Base-by-base conservation (phyloP, 2,113 vertebrate genomes). In the Prunella himalayana region DNA sequence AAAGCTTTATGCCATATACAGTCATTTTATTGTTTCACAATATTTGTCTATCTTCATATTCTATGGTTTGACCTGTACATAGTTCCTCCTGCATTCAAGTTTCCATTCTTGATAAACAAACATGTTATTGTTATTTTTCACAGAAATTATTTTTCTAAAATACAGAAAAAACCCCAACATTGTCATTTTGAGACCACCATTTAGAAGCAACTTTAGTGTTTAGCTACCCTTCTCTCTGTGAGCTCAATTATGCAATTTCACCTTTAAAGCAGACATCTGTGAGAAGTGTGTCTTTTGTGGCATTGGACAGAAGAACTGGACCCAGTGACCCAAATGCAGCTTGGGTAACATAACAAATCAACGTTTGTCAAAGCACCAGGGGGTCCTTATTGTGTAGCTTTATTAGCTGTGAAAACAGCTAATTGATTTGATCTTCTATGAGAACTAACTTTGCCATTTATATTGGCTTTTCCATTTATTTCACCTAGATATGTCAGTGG, bases 81-180 rank as follows among this genome's bases (percentile, higher is more conserved):
- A n/a, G n/a, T n/a, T n/a, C n/a, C n/a, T n/a, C n/a, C n/a, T n/a
- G n/a, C n/a, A n/a, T n/a, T n/a, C n/a, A n/a, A n/a, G n/a, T n/a
- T n/a, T n/a, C n/a, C n/a, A n/a, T n/a, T n/a, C n/a, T n/a, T n/a
- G n/a, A n/a, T n/a, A n/a, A n/a, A n/a, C n/a, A n/a, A n/a, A n/a
- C n/a, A n/a, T n/a, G n/a, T n/a, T n/a, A n/a, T n/a, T n/a, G n/a
- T n/a, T n/a, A n/a, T n/a, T n/a, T n/a, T n/a, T n/a, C n/a, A n/a
- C 30, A 80, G 66, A 92, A 91, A 69, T 33, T 27, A 33, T 59
- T 79, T 72, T 82, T 65, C n/a, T 35, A 44, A n/a, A 79, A 83
- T 18, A 31, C 13, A 33, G 21, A 20, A 51, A 69, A 66, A 19
- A 1, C 0, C 1, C 13, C 22, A 73, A 57, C 3, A 8, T 1